Evolutionary conservation across 2,888 invertebrate genomes (phyloP), one percentile per base, ranked within the genome.

Genomic region (Endomychus coccineus): DNA sequence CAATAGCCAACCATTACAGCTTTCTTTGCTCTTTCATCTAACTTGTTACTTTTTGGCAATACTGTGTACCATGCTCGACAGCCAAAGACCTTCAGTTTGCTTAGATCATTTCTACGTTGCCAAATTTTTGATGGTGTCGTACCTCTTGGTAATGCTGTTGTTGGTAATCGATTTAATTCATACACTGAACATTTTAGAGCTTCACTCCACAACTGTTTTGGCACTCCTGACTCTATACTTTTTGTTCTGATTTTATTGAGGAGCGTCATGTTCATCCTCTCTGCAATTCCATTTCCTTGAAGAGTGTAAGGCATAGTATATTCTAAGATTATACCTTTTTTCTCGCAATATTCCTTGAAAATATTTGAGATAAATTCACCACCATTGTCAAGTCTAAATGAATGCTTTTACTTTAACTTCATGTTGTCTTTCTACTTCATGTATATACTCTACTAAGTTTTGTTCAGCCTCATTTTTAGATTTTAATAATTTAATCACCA

Each of bases 201-300:
- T 36, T 48, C 46, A 10, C 48, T 41, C 51, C 51, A 51, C 10
- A 48, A 35, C 27, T 42, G 16, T 34, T 41, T 43, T 5, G 46
- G 42, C 17, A 50, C 15, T 14, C 45, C 44, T 12, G 46, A 41
- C 16, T 51, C 43, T 15, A 33, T 7, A 24, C 51, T 30, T 34
- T 43, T 45, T 13, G 40, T 39, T 28, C 50, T 27, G 7, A 45
- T 42, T 27, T 42, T 51, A 19, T 46, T 36, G 7, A 30, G 9
- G 2, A 30, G 19, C 1, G 30, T 30, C 13, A 10, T 17, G 12
- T 15, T 16, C n/a, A 49, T 40, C 10, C 52, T 5, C 36, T 50
- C 44, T 1, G 39, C 25, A 29, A 33, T 43, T 4, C 45, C 49
- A 27, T 52, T 51, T 27, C 42, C 31, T 40, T 50, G 43, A n/a